Percentiles rank a stretch among this genome's conserved stretches.
Conservation (phyloP, 2,113 vertebrate genomes). For the Melanerpes formicivorus region DNA sequence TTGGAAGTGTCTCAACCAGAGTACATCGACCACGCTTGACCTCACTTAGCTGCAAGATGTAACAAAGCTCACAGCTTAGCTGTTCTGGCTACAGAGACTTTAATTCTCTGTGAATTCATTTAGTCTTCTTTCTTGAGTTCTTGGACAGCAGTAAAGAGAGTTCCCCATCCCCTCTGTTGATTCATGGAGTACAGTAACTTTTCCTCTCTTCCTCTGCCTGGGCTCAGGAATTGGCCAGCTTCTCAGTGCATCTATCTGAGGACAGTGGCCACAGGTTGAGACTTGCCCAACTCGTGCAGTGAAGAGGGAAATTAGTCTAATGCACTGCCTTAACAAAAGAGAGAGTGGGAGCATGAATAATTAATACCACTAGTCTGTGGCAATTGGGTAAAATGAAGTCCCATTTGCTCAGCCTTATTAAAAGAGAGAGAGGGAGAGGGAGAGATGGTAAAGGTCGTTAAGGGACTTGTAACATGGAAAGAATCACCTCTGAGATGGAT, state of each 20-base stretch:
- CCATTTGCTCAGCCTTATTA: slow-evolving; percentile 86
- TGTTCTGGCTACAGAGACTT: slow-evolving; percentile 10
- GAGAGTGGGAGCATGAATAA: slow-evolving; percentile 79
- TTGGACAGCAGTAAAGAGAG: slow-evolving; percentile 29
- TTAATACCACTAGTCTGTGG: slow-evolving; percentile 77
- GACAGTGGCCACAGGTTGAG: slow-evolving; percentile 31
- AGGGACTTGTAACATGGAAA: slow-evolving; percentile 77
- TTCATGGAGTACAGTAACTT: neutral
- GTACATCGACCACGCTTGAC: slow-evolving; percentile 46
- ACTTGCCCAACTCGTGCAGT: slow-evolving; percentile 30
- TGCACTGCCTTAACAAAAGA: slow-evolving; percentile 78
- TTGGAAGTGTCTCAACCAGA: slow-evolving; percentile 54
- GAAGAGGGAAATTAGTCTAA: slow-evolving; percentile 81
- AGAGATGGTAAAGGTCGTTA: slow-evolving; percentile 76
- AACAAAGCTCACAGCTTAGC: slow-evolving; percentile 37
- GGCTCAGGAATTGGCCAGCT: neutral
- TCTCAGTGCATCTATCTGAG: neutral
- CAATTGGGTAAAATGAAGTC: slow-evolving; percentile 81
- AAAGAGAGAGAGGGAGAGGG: slow-evolving; percentile 70
- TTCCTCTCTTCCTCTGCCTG: neutral
- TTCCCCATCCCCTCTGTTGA: neutral
- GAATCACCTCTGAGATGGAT: slow-evolving; percentile 71
- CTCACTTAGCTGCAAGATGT: slow-evolving; percentile 46
- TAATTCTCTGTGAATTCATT: slow-evolving; percentile 50
- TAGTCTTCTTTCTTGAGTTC: neutral